Conservation (phyloP, 2,113 vertebrate species). For the Lagopus muta region DNA sequence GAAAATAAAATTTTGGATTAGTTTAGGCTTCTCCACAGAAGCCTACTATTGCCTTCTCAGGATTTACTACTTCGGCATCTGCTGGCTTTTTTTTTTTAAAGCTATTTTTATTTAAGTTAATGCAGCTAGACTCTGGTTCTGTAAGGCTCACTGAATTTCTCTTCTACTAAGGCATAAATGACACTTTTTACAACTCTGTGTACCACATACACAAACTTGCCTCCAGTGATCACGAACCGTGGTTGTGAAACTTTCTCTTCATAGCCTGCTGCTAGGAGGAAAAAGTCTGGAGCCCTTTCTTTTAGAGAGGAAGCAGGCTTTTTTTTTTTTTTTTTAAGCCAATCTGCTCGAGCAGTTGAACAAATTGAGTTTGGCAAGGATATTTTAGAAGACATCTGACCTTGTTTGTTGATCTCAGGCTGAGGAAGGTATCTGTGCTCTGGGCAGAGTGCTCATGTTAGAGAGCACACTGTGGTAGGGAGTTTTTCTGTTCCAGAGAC, state of each 20-base stretch:
- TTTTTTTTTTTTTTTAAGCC: background rate
- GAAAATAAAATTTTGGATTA: slow-evolving; percentile 55
- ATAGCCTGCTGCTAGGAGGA: background rate
- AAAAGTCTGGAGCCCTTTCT: background rate
- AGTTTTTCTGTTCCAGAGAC: background rate
- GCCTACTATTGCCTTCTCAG: background rate
- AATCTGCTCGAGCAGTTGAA: background rate
- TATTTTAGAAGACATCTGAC: background rate
- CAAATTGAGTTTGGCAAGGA: background rate
- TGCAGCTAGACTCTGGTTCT: background rate
- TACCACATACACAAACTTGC: background rate
- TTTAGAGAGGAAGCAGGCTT: background rate
- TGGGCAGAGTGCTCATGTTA: background rate
- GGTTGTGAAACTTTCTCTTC: background rate
- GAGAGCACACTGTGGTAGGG: background rate
- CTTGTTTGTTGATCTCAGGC: background rate
- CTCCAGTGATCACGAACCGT: background rate
- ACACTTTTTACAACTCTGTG: background rate
- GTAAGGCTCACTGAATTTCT: background rate
- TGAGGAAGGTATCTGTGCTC: background rate
- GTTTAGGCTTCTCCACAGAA: background rate
- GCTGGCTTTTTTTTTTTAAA: background rate
- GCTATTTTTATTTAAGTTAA: background rate
- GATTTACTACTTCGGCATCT: slow-evolving; percentile 48
- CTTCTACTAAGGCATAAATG: background rate